Evolutionary conservation across 2,113 vertebrate genomes (phyloP).

Genomic region (Trogon surrucura): DNA sequence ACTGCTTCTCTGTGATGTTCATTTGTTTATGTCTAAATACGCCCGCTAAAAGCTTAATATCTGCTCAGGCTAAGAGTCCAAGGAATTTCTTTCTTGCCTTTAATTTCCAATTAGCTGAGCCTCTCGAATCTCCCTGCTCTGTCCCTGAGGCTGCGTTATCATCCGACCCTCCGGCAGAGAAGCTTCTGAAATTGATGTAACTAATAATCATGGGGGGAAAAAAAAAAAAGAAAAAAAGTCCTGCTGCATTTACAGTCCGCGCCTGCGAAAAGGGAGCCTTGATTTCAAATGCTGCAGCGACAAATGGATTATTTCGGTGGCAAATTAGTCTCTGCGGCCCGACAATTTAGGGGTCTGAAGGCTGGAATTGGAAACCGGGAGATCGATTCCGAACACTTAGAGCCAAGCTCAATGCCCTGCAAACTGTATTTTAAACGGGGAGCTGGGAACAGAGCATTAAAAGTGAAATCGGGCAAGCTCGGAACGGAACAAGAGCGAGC

Average conservation of each 20-base stretch:
- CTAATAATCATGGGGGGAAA: conserved; percentile 6
- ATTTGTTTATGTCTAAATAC: neutral
- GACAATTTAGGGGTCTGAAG: conserved; percentile 1
- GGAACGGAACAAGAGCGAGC: fast-evolving
- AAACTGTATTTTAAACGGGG: neutral
- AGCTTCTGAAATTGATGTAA: conserved; percentile 50
- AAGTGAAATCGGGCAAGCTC: neutral
- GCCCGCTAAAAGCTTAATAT: conserved; percentile 12
- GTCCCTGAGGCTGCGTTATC: conserved; percentile 39
- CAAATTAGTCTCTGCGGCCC: conserved; percentile 26
- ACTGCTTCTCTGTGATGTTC: neutral
- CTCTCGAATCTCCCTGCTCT: conserved; percentile 13
- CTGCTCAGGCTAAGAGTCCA: neutral
- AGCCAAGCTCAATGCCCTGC: conserved; percentile 38
- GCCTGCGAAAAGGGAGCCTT: conserved; percentile 4
- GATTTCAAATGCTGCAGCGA: conserved; percentile 20
- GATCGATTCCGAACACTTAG: neutral
- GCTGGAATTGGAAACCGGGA: neutral
- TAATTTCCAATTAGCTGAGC: conserved; percentile 66
- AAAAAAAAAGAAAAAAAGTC: neutral
- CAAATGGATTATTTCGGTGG: conserved; percentile 62
- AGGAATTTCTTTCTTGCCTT: conserved; percentile 40
- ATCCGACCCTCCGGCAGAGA: neutral
- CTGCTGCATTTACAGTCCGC: neutral
- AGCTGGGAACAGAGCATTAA: fast-evolving